phyloP scores from a whole-genome alignment of 2,797 vertebrate genomes.

The Calcarius lapponicus region DNA sequence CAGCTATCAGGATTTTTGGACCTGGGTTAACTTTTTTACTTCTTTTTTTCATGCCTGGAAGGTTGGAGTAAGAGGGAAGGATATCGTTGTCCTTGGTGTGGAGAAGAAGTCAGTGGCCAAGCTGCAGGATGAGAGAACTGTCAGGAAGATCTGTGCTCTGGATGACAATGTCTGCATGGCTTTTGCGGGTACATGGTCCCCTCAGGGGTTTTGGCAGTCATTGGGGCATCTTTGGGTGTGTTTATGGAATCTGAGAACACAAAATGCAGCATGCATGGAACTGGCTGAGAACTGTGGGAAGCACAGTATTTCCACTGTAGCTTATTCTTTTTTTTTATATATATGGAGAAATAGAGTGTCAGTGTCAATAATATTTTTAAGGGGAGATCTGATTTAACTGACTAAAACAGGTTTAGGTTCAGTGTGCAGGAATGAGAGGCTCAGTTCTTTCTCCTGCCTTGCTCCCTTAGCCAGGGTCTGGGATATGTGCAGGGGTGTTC shows the following conservation, averaged over 20 bases:
- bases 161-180: constrained; percentile 89
- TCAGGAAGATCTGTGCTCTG: constrained; percentile 86
- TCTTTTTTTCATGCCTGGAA: constrained; percentile 5
- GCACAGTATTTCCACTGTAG: not conserved
- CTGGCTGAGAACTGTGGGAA: not conserved
- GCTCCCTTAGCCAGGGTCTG: not conserved
- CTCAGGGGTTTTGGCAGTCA: fast-evolving
- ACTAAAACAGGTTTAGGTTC: not conserved
- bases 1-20: fast-evolving
- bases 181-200: constrained; percentile 78
- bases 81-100: constrained; percentile 86
- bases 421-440: not conserved
- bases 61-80: constrained; percentile 85
- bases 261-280: not conserved
- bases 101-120: constrained; percentile 88
- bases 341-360: not conserved
- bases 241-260: not conserved
- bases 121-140: constrained; percentile 86
- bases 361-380: not conserved
- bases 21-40: not conserved
- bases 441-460: not conserved
- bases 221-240: not conserved
- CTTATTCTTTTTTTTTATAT: not conserved
- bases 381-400: not conserved
- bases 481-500: fast-evolving